Evolutionary conservation across 2,888 invertebrate genomes (phyloP), one percentile per base, ranked within the genome.

Genomic region (Andricus quercusramuli): DNA sequence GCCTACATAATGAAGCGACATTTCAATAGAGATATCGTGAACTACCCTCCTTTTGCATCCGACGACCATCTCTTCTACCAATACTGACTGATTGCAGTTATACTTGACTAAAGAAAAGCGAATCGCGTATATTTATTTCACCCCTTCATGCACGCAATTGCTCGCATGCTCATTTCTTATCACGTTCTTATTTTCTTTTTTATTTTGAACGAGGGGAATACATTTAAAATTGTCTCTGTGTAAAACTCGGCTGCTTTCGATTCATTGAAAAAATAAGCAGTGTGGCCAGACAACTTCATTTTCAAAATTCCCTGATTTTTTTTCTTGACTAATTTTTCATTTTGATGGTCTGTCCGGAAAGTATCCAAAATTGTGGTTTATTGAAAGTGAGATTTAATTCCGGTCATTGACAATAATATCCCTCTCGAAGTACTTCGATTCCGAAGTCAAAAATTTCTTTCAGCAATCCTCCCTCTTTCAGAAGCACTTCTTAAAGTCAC

Each of bases 1-100:
- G 85, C 83, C 85, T 86, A 86, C 88, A 90, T 90, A 91, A 91
- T 90, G 90, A 90, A 90, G 90, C 89, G 85, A 86, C 86, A 88
- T 88, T 90, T 90, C 89, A 91, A 91, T 90, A 85, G 86, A 84
- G 84, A 81, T 88, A 88, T 88, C 88, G 85, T 79, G 81, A 84
- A 85, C 84, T 83, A 83, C 83, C 82, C 81, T 83, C 79, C 44
- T 70, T 51, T 70, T 70, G 3, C 70, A 29, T 44, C 47, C 22
- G 25, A 47, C 47, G 47, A 68, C 68, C 47, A 68, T 47, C 68
- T 37, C 47, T 74, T n/a, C 44, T 56, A 25, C 74, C 74, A 74
- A 74, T 74, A 74, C 29, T 20, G 47, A 56, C 70, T 74, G 74
- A 74, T 74, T 70, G 25, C 70, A 67, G 37, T 67, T 67, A 41